phyloP scores from a whole-genome alignment of 1,140 invertebrate genomes.

The Achatina immaculata region DNA sequence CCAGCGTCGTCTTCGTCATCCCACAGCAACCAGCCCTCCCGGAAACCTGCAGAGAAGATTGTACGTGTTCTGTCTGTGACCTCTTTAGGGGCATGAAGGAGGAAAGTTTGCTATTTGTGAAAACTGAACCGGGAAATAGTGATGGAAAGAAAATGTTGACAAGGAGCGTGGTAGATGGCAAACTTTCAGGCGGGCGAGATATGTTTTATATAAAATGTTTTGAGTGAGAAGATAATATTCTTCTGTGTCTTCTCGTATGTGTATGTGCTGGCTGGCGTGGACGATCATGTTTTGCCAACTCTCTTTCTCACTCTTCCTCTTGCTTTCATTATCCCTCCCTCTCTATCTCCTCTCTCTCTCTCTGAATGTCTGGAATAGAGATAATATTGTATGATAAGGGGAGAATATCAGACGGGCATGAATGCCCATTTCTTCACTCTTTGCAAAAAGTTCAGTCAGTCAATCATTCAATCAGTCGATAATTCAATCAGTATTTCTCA shows the following conservation, averaged over 20 bases:
- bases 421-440: too few relatives aligned
- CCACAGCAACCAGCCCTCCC: constrained; percentile 48
- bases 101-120: too few relatives aligned
- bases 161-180: background rate
- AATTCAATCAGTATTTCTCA: too few relatives aligned
- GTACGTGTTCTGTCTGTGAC: background rate
- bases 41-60: constrained; percentile 44
- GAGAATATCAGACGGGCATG: too few relatives aligned
- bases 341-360: background rate
- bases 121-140: too few relatives aligned
- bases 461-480: too few relatives aligned
- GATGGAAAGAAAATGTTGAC: background rate
- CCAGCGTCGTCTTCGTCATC: constrained; percentile 50
- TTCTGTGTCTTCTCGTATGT: too few relatives aligned
- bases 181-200: background rate
- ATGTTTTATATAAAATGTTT: background rate
- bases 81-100: background rate
- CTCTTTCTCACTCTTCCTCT: constrained; percentile 22
- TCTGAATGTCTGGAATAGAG: background rate
- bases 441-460: too few relatives aligned
- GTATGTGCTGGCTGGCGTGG: too few relatives aligned
- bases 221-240: background rate
- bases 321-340: background rate
- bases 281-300: too few relatives aligned
- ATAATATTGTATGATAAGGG: too few relatives aligned